Percentiles rank a stretch among this genome's conserved stretches.
phyloP scores from a whole-genome alignment of 2,113 vertebrate species.

The Charina bottae region DNA sequence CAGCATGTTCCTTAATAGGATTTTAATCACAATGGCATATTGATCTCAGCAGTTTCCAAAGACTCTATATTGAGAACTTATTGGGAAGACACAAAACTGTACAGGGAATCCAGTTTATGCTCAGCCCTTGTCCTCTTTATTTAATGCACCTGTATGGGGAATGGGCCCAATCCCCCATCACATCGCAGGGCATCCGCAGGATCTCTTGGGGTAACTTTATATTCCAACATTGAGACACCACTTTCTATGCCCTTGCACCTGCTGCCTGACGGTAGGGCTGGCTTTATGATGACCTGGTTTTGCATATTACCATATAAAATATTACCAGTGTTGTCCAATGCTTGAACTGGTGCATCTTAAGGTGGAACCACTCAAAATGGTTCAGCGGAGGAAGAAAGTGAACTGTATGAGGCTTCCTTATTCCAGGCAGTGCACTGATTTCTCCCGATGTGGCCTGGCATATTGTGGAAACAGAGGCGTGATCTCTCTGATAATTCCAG shows the following conservation, averaged over 20 bases:
- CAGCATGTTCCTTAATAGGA: rapidly evolving
- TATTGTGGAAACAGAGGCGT: no score
- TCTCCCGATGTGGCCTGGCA: background rate
- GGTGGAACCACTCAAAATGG: background rate
- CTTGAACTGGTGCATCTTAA: background rate
- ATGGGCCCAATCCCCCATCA: background rate
- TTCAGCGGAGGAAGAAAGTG: background rate
- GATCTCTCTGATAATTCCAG: no score
- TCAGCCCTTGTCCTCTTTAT: background rate
- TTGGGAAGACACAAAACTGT: no score
- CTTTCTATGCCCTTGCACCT: background rate
- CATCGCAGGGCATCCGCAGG: background rate
- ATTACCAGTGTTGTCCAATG: background rate
- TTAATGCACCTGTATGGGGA: background rate
- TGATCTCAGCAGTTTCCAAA: background rate
- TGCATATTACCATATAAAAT: background rate
- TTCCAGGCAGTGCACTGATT: background rate
- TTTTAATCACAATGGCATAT: background rate
- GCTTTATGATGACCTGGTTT: no score
- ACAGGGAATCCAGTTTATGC: background rate
- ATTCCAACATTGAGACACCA: background rate
- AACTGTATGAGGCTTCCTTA: background rate
- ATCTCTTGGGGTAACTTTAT: background rate
- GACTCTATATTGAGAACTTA: background rate
- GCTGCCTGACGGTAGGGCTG: background rate